Percentiles rank a stretch among this genome's conserved stretches.
These are phyloP conservation scores for Ictalurus punctatus DNA, from an alignment of 2,113 vertebrate genomes.

Conservation along the genomic window DNA sequence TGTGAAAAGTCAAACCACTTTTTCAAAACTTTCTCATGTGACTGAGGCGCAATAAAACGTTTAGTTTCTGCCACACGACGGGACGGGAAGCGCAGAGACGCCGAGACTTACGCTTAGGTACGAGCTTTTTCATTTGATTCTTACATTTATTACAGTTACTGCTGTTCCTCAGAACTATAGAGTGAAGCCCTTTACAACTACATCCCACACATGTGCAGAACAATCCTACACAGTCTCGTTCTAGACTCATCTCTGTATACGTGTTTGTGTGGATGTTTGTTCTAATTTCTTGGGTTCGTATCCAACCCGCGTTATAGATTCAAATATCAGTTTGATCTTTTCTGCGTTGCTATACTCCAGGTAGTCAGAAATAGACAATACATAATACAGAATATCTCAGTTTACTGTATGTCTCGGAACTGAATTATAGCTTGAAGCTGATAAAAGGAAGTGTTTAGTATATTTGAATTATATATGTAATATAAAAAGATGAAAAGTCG, in stretches of 20 bases:
- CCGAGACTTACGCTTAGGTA: background rate
- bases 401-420: background rate
- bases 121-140: background rate
- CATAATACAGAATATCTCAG: background rate
- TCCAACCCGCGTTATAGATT: background rate
- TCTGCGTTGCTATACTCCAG: background rate
- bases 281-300: background rate
- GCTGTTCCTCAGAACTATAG: background rate
- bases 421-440: background rate
- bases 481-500: background rate
- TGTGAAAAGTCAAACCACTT: constrained; percentile 45
- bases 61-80: background rate
- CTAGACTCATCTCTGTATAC: background rate
- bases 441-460: background rate
- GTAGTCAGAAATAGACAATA: background rate
- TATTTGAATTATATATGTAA: background rate
- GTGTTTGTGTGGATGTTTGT: background rate
- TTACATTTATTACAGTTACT: background rate
- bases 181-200: background rate
- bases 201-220: background rate
- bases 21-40: constrained; percentile 25
- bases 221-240: background rate
- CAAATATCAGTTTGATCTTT: background rate
- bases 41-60: background rate
- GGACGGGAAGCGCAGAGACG: background rate